These are phyloP conservation scores for Ceratitis capitata DNA, from an alignment of 1,140 invertebrate species.

Conservation along the genomic window DNA sequence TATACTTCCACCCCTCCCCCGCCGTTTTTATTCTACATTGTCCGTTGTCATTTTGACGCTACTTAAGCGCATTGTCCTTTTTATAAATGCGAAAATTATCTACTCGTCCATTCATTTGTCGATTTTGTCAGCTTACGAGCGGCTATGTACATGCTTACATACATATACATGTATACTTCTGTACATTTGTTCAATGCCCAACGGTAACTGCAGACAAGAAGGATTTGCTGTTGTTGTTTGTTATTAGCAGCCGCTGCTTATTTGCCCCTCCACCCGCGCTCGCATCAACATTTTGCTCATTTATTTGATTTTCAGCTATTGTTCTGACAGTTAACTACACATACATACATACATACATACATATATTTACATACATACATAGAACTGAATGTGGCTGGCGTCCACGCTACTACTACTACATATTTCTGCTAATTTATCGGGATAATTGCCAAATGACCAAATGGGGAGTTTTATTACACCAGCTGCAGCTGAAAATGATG, in stretches of 20 bases:
- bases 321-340: conserved; percentile 17
- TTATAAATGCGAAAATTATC: conserved; percentile 35
- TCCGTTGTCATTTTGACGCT: neutral
- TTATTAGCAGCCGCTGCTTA: neutral
- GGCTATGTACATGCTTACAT: neutral
- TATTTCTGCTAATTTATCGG: conserved; percentile 47
- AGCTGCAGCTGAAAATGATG: conserved; percentile 45
- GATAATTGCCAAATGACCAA: conserved; percentile 50
- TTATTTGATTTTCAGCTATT: conserved; percentile 45
- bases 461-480: conserved; percentile 48
- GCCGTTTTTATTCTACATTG: neutral
- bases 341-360: neutral
- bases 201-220: neutral
- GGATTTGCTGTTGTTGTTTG: neutral
- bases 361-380: too few species aligned
- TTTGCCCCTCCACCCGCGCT: too few species aligned
- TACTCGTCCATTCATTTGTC: conserved; percentile 31
- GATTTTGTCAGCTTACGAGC: neutral
- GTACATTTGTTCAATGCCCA: too few species aligned
- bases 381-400: conserved; percentile 11
- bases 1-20: neutral
- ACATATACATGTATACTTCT: too few species aligned
- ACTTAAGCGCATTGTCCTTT: conserved; percentile 19
- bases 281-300: conserved; percentile 38
- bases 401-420: neutral